Evolutionary conservation across 53 echinoderm and acorn worm species (phyloP).

Genomic region (Holothuria scabra): DNA sequence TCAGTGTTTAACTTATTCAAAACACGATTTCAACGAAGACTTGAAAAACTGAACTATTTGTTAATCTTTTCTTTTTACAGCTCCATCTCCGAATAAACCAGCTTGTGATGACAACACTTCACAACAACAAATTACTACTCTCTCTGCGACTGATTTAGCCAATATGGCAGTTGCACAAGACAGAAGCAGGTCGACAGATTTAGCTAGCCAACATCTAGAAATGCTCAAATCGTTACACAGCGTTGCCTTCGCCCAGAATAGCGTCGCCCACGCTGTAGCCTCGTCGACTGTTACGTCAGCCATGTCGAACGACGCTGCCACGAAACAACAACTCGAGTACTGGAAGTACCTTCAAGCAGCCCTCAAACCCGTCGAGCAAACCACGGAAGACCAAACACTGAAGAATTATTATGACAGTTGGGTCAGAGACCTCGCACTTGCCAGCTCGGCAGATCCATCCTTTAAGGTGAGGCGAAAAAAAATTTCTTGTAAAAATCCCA

Average conservation of each 20-base stretch:
- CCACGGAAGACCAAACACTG: slow-evolving; percentile 45
- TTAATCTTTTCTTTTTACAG: background rate
- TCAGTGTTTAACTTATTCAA: no score
- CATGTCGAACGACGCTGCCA: slow-evolving; percentile 1
- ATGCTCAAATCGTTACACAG: slow-evolving; percentile 47
- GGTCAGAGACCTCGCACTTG: slow-evolving; percentile 61
- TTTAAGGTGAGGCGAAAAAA: no score
- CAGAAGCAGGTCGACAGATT: background rate
- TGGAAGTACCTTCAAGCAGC: slow-evolving; percentile 44
- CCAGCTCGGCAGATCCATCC: slow-evolving; percentile 25
- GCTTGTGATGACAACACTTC: background rate
- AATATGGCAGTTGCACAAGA: slow-evolving; percentile 1
- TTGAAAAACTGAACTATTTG: background rate
- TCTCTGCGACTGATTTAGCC: slow-evolving; percentile 14
- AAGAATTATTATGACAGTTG: slow-evolving; percentile 68
- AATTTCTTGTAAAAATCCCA: no score
- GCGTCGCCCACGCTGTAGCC: slow-evolving; percentile 37
- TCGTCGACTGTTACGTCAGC: slow-evolving; percentile 36
- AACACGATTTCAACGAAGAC: no score
- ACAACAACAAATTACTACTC: background rate
- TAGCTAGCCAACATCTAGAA: slow-evolving; percentile 32
- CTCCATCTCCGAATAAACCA: background rate
- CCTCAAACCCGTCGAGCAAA: slow-evolving; percentile 40
- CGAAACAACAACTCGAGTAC: slow-evolving; percentile 48
- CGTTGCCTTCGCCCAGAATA: slow-evolving; percentile 40